Evolutionary conservation across 2,797 vertebrate genomes (phyloP).

Genomic region (Notoglanidium macrostoma): DNA sequence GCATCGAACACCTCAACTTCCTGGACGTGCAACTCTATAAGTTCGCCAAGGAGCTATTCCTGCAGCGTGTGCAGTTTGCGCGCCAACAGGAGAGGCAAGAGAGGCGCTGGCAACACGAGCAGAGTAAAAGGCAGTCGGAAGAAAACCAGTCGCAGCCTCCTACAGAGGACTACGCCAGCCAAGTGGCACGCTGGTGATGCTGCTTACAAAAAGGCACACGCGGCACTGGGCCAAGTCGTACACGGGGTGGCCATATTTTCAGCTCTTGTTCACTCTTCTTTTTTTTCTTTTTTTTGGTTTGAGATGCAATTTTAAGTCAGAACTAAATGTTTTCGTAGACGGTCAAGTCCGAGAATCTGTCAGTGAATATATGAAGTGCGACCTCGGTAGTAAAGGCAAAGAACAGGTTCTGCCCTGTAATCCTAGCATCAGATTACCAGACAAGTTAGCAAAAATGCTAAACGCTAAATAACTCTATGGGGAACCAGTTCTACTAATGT

Average conservation of each 20-base stretch:
- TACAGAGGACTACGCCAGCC: conserved; percentile 96
- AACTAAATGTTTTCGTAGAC: neutral
- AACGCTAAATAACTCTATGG: neutral
- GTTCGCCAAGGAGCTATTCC: conserved; percentile 93
- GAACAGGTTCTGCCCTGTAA: neutral
- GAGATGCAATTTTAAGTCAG: conserved; percentile 19
- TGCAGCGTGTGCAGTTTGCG: conserved; percentile 93
- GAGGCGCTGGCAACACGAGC: conserved; percentile 83
- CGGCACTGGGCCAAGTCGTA: conserved; percentile 1
- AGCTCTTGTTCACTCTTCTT: neutral
- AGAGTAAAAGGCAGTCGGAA: conserved; percentile 70
- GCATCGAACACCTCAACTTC: conserved; percentile 92
- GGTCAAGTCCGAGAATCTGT: conserved; percentile 2
- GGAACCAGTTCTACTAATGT: neutral
- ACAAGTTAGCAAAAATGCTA: neutral
- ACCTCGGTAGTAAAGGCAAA: neutral
- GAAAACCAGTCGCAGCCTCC: conserved; percentile 66
- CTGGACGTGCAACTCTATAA: conserved; percentile 94
- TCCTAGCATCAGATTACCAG: neutral
- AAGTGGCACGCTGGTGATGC: conserved; percentile 92
- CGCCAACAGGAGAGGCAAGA: conserved; percentile 89
- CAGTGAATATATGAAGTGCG: neutral
- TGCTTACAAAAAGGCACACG: conserved; percentile 2
- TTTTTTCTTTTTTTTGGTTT: neutral
- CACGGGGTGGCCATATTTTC: neutral